phyloP scores from a whole-genome alignment of 2,797 vertebrate species.

The Trachops cirrhosus region DNA sequence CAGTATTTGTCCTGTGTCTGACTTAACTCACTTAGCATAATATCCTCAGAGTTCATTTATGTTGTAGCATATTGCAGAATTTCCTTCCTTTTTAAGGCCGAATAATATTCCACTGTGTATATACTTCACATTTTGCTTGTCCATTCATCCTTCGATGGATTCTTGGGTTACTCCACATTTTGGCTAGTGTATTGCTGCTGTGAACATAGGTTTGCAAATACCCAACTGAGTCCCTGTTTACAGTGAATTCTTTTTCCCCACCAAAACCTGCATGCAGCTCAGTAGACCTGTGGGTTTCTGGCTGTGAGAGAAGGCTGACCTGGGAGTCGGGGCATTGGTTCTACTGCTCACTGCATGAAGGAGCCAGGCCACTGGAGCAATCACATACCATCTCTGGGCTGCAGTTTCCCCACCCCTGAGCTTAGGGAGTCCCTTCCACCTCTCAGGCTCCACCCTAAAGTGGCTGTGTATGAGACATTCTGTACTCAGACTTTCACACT shows the following conservation, averaged over 20 bases:
- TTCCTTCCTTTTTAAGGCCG: background rate
- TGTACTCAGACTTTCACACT: background rate
- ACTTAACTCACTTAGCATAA: background rate
- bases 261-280: background rate
- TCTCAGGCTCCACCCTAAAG: background rate
- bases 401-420: background rate
- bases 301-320: background rate
- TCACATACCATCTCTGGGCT: background rate
- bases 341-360: background rate
- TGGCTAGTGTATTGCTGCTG: background rate
- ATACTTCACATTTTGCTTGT: background rate
- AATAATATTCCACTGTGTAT: background rate
- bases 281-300: background rate
- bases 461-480: rapidly evolving
- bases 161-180: background rate
- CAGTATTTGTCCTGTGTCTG: background rate
- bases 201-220: background rate
- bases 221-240: background rate
- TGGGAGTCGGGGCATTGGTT: background rate
- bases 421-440: background rate
- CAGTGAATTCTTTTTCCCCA: background rate
- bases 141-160: background rate
- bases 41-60: background rate
- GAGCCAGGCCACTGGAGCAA: background rate
- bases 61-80: background rate